Evolutionary conservation across 2,888 invertebrate species (phyloP).

Genomic region (Graphium colonna): DNA sequence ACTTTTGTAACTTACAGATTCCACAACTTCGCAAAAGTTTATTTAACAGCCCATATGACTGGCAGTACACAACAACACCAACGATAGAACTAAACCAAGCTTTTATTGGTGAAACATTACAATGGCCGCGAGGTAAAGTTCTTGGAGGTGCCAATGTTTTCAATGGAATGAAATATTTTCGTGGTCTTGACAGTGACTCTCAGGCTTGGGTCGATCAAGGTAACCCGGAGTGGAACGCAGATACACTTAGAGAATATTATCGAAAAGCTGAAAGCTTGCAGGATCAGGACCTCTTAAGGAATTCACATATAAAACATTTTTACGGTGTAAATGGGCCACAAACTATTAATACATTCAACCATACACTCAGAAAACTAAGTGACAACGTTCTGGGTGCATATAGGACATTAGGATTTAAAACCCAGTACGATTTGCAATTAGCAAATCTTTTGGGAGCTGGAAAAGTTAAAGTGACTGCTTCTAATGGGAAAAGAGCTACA

Average conservation of each 20-base stretch:
- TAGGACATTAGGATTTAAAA: neutral
- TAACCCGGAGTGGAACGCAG: slow-evolving; percentile 76
- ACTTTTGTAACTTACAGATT: slow-evolving; percentile 33
- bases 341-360: neutral
- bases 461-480: slow-evolving; percentile 61
- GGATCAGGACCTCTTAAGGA: slow-evolving; percentile 34
- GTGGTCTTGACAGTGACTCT: slow-evolving; percentile 72
- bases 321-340: neutral
- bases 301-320: slow-evolving; percentile 30
- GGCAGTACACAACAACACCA: slow-evolving; percentile 87
- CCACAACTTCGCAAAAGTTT: slow-evolving; percentile 34
- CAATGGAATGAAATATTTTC: slow-evolving; percentile 79
- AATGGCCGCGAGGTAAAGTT: slow-evolving; percentile 82
- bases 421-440: slow-evolving; percentile 55
- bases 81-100: slow-evolving; percentile 85
- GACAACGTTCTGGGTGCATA: neutral
- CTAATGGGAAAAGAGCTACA: slow-evolving; percentile 66
- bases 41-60: slow-evolving; percentile 80
- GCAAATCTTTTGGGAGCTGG: slow-evolving; percentile 69
- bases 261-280: slow-evolving; percentile 48
- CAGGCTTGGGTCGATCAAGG: slow-evolving; percentile 74
- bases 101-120: slow-evolving; percentile 74
- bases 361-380: neutral
- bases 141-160: slow-evolving; percentile 79
- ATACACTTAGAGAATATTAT: slow-evolving; percentile 39